These are phyloP conservation scores for Miniopterus natalensis DNA, from an alignment of 2,113 vertebrate genomes.

Conservation along the genomic window DNA sequence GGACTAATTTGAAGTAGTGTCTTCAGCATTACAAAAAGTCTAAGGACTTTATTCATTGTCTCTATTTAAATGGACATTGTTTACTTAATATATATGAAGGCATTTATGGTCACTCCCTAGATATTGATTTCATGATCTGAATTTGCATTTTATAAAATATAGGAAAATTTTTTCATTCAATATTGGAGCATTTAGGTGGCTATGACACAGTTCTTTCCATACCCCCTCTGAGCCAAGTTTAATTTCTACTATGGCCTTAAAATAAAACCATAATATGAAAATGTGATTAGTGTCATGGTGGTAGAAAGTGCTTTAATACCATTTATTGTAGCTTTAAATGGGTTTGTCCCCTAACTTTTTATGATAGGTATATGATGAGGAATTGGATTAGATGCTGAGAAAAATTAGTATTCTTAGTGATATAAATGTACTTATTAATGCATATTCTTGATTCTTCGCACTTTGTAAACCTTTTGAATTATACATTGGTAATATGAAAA, in stretches of 20 bases:
- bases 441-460: slow-evolving; percentile 29
- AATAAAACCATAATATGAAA: neutral
- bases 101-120: neutral
- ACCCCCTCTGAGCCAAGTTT: neutral
- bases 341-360: neutral
- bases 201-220: neutral
- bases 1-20: neutral
- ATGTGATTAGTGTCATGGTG: neutral
- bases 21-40: neutral
- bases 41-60: neutral
- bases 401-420: neutral
- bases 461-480: slow-evolving; percentile 6
- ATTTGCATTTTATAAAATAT: neutral
- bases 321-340: neutral
- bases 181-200: slow-evolving; percentile 21
- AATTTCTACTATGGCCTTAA: neutral
- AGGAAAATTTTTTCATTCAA: neutral
- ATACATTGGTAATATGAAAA: slow-evolving; percentile 31
- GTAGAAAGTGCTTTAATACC: slow-evolving; percentile 15
- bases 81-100: neutral
- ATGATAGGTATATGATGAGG: neutral
- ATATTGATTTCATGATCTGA: slow-evolving; percentile 7
- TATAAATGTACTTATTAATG: neutral
- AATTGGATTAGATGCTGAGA: slow-evolving; percentile 17
- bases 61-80: slow-evolving; percentile 9